phyloP scores from a whole-genome alignment of 2,113 vertebrate genomes.

The Lamprotornis superbus region DNA sequence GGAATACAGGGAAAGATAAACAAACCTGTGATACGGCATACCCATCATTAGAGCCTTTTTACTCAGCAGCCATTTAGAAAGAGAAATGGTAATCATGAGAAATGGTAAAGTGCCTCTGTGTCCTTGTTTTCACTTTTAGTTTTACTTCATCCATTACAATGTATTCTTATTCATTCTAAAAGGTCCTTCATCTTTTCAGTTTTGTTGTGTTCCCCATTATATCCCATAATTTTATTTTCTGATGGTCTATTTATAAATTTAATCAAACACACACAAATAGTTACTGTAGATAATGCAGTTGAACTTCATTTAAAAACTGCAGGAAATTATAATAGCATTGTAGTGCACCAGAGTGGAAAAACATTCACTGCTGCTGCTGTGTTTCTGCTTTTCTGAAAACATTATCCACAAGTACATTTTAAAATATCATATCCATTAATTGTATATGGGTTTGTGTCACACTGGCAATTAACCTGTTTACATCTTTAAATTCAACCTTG shows the following conservation, averaged over 20 bases:
- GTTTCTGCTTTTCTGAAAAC: not conserved
- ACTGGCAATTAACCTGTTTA: not conserved
- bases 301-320: conserved; percentile 14
- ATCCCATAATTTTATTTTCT: conserved; percentile 22
- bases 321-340: not conserved
- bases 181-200: not conserved
- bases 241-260: not conserved
- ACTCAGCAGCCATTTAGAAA: not conserved
- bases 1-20: not conserved
- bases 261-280: not conserved
- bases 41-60: not conserved
- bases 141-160: not conserved
- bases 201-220: not conserved
- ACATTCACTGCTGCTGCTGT: not conserved
- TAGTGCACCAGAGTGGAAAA: not conserved
- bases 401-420: not conserved
- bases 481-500: not conserved
- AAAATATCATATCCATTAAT: not conserved
- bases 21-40: not conserved
- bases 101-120: not conserved
- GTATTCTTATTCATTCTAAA: not conserved
- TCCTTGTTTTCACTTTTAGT: not conserved
- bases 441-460: not conserved
- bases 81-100: not conserved
- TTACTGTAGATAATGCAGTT: not conserved